Base-by-base conservation (phyloP, 1,140 invertebrate genomes). In the Aphaenogaster rudis region DNA sequence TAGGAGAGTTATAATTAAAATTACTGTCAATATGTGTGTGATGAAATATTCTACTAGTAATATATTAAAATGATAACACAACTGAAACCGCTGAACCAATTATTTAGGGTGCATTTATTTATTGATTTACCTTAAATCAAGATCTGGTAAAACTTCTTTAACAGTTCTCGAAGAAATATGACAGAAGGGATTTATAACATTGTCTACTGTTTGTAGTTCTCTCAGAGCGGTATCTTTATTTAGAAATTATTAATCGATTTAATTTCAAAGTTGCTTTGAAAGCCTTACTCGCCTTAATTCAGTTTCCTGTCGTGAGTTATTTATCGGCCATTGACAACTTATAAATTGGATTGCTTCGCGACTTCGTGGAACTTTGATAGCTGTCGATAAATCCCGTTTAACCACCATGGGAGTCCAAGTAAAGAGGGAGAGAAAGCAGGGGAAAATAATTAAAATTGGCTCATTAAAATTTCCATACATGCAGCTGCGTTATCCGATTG, bases 361-460 rank as follows among this genome's bases (percentile, higher is more conserved):
- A 84, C 69, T 76, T 74, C 57, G 54, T 48, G 45, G 28, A 76
- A 84, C 80, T 76, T 76, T 76, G 80, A 84, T 84, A 74, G 80
- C 69, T 84, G 80, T 84, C 80, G 80, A 84, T 84, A 84, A 84
- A 84, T 84, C 59, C 69, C 69, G 69, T 61, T 76, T 76, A 84
- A 84, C 80, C 80, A 39, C 80, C 67, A 74, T 67, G 52, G 54
- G 54, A 76, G 28, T 36, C 57, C 28, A 48, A 71, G 54, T 36
- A 39, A 74, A 74, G 28, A 59, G 54, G 21, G 13, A 11, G 36
- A 36, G 39, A 28, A 57, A 42, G 17, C 42, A 42, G 42, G 21
- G 52, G 80, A 67, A 84, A 84, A 84, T 76, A 84, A 84, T 84
- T 84, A 84, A 84, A 84, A 84, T 76, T 76, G 69, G 80, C 80